These are phyloP conservation scores for Jacana jacana DNA, from an alignment of 2,113 vertebrate species.

Conservation along the genomic window DNA sequence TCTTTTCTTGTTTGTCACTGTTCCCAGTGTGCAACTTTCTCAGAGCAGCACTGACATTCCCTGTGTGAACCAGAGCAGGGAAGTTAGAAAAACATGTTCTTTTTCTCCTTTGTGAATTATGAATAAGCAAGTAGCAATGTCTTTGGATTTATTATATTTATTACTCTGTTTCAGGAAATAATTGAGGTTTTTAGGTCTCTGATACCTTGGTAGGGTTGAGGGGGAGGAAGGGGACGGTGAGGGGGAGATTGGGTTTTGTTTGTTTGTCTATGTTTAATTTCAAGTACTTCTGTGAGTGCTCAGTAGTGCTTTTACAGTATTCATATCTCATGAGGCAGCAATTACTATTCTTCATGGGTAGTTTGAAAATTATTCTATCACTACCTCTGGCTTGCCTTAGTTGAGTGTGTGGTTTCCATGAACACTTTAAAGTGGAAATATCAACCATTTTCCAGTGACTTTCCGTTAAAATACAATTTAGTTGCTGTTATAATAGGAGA, in stretches of 20 bases:
- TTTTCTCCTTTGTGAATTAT: background rate
- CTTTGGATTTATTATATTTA: background rate
- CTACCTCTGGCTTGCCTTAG: background rate
- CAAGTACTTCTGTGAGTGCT: background rate
- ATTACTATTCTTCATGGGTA: background rate
- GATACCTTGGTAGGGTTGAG: background rate
- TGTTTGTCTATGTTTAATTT: background rate
- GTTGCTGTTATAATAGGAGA: background rate
- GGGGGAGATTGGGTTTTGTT: background rate
- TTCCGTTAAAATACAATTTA: background rate
- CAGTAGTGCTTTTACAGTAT: background rate
- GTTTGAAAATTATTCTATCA: background rate
- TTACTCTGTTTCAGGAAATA: background rate
- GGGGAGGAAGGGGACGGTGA: fast-evolving
- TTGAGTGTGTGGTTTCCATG: background rate
- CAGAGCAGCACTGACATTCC: background rate
- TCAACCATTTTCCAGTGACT: background rate
- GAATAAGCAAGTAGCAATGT: background rate
- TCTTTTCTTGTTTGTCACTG: background rate
- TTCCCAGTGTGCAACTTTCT: background rate
- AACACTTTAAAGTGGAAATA: background rate
- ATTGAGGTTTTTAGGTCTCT: background rate
- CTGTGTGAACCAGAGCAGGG: background rate
- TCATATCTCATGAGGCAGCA: background rate
- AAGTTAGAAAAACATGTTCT: background rate